Evolutionary conservation across 2,113 vertebrate species (phyloP), one percentile per base, ranked within the genome.

Genomic region (Pongo abelii): DNA sequence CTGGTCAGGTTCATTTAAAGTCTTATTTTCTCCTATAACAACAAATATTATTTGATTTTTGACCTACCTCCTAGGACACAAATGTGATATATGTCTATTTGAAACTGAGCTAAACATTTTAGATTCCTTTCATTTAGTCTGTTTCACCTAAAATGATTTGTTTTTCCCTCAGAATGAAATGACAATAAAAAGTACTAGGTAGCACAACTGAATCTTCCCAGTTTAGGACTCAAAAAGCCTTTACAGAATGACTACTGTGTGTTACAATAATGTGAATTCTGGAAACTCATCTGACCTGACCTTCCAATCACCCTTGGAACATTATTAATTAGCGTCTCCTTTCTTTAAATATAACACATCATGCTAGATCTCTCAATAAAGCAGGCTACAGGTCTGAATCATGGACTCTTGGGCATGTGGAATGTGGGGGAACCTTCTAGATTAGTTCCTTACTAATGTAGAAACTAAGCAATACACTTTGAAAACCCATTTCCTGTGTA

Each of bases 351-450:
- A 43, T 20, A 84, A 38, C 14, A 48, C 1, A 8, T 30, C 35
- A 50, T 23, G 43, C 18, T 52, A 84, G 25, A 38, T 14, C 27
- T 74, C 48, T 87, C 84, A 52, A 23, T 38, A 85, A 50, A 61
- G 8, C 6, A 50, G 48, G 75, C 5, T 38, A 5, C 3, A 87
- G 89, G 48, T 67, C 0, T 57, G 17, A 69, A 32, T 52, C 48
- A 89, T 50, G 61, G 50, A 84, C 78, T 72, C 46, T 83, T 77
- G 75, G 22, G 40, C 10, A 87, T 96, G 20, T 75, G 89, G 20
- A 74, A 75, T 46, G 43, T 77, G 64, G 22, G 16, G 6, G 52
- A 88, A 84, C 2, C 48, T 55, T 69, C 84, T 69, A 94, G 8
- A 59, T 70, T 38, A 78, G 57, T 89, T 93, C 70, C 84, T 70